Conservation (phyloP, 1,140 invertebrate species). For the Trachymyrmex septentrionalis region DNA sequence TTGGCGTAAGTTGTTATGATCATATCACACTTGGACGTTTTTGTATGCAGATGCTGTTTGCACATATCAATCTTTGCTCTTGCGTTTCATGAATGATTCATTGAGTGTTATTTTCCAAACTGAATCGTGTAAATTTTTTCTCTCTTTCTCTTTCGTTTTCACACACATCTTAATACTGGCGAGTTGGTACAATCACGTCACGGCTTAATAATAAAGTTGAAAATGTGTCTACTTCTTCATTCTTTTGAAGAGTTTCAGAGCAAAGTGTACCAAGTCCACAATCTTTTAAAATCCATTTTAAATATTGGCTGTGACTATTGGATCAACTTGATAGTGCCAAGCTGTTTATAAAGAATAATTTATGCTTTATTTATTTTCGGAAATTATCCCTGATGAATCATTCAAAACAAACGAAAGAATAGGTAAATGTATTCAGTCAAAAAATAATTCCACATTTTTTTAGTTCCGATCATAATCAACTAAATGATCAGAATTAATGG, state of each 20-base stretch:
- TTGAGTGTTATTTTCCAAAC: constrained; percentile 17
- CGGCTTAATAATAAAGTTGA: neutral
- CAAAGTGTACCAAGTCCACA: constrained; percentile 25
- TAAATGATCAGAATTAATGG: neutral
- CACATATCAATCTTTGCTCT: constrained; percentile 25
- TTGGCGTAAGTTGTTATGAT: neutral
- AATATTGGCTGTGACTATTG: constrained; percentile 45
- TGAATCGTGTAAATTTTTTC: constrained; percentile 10
- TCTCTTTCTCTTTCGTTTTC: neutral
- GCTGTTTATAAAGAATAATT: constrained; percentile 16
- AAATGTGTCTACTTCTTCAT: constrained; percentile 3
- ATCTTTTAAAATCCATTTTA: constrained; percentile 31
- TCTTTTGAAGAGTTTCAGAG: neutral
- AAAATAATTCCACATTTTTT: constrained; percentile 1
- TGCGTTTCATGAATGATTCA: constrained; percentile 34
- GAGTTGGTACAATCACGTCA: constrained; percentile 40
- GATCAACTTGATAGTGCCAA: constrained; percentile 17
- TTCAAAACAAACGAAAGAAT: neutral
- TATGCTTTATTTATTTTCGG: neutral
- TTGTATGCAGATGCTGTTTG: constrained; percentile 35
- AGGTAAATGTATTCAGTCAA: neutral
- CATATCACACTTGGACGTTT: constrained; percentile 33
- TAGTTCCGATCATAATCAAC: neutral
- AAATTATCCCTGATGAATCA: neutral
- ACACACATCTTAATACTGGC: neutral